Evolutionary conservation across 2,888 invertebrate species (phyloP), one percentile per base, ranked within the genome.

Genomic region (Diarsia rubi): DNA sequence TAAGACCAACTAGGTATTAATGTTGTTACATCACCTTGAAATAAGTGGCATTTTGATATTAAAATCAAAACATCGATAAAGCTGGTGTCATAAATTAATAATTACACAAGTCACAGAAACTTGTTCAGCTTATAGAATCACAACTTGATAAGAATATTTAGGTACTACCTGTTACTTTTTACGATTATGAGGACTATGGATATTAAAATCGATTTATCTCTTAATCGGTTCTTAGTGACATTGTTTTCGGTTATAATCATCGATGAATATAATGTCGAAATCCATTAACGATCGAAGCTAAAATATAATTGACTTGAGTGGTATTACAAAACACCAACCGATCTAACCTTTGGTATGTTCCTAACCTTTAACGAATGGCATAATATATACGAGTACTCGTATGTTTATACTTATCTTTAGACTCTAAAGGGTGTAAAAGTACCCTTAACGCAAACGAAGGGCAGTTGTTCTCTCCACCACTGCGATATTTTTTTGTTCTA

Each of bases 351-450:
- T 81, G 47, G 6, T 19, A 54, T 70, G 71, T 59, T 75, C 49
- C 12, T 73, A 66, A 82, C 79, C 79, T 85, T 77, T 79, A 70
- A 68, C 68, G 47, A 84, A 69, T 66, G 65, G 52, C 59, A 66
- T 71, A 60, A 72, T 60, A 68, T 69, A 19, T 47, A 11, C 45
- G 31, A n/a, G n/a, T n/a, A n/a, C n/a, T n/a, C n/a, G 27, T n/a
- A 12, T 12, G 31, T 9, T 4, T 3, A 16, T 60, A 60, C 31
- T 21, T 59, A 27, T 57, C 3, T n/a, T n/a, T n/a, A n/a, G n/a
- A n/a, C n/a, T n/a, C n/a, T n/a, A n/a, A n/a, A n/a, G n/a, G n/a
- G n/a, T n/a, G n/a, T n/a, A n/a, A n/a, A n/a, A n/a, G n/a, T n/a
- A n/a, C n/a, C n/a, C n/a, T n/a, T n/a, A n/a, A n/a, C n/a, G n/a